These are phyloP conservation scores for Eretmochelys imbricata DNA, from an alignment of 2,113 vertebrate genomes.

Conservation along the genomic window DNA sequence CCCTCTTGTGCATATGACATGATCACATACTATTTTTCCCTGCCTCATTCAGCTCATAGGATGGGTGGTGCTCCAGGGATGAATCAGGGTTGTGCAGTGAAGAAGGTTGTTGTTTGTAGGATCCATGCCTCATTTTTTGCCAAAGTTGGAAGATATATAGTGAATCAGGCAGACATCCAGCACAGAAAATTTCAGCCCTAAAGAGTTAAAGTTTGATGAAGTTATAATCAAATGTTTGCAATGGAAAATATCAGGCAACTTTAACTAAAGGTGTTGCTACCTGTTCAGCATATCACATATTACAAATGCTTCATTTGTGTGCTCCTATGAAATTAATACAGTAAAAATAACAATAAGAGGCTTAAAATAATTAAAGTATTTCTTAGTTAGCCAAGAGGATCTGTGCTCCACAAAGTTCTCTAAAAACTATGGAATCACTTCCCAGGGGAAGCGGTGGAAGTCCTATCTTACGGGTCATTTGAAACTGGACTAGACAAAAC, in stretches of 20 bases:
- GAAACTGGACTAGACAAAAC: not conserved
- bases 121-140: not conserved
- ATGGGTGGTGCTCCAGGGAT: not conserved
- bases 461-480: not conserved
- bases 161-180: not conserved
- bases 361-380: not conserved
- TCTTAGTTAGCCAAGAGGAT: not conserved
- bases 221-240: no score
- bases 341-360: not conserved
- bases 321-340: not conserved
- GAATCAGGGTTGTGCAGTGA: not conserved
- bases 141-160: not conserved
- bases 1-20: not conserved
- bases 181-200: not conserved
- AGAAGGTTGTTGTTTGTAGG: rapidly evolving
- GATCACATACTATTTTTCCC: not conserved
- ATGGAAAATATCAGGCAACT: no score
- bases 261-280: not conserved
- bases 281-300: not conserved
- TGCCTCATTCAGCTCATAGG: not conserved
- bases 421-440: not conserved
- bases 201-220: not conserved
- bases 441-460: not conserved
- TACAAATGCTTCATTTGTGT: not conserved
- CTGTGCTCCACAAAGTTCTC: no score